Evolutionary conservation across 2,797 vertebrate genomes (phyloP), one percentile per base, ranked within the genome.

Genomic region (Esox lucius): DNA sequence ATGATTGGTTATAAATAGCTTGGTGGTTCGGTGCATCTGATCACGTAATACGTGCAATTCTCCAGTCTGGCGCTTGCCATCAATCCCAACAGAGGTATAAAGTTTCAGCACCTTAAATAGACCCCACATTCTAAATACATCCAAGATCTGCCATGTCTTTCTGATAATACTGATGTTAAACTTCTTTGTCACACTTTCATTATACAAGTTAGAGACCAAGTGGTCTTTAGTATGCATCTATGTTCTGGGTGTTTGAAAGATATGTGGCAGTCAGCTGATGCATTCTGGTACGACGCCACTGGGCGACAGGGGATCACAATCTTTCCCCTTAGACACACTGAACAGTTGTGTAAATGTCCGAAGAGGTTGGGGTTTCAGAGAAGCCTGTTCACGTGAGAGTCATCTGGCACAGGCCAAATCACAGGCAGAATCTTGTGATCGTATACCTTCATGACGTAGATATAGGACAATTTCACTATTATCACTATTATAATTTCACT

Each of bases 1-100:
- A 89, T 93, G 91, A 91, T 91, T 84, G 66, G 84, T 89, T 94
- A 93, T 93, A 93, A 94, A 94, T 95, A 95, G 92, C 91, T 87
- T 26, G 51, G 74, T 72, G 80, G 85, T 82, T 90, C 85, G 49
- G 74, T 71, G 81, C 86, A 80, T 90, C 85, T 87, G 83, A 93
- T 92, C 93, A 93, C 86, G 92, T 92, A 92, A 81, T 89, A 88
- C 87, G 91, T 81, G 84, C 70, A 83, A 77, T 51, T 75, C 84
- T 89, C 73, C 42, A 74, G 61, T 42, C 80, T 77, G 31, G 17
- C 67, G 1, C 78, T 73, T 68, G 73, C 56, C 78, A 59, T 61
- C 56, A 39, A 77, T 61, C 80, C 84, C 86, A 84, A 89, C 83
- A 89, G 89, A 91, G 90, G 89, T 78, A 81, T 92, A 87, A 71